phyloP scores from a whole-genome alignment of 2,888 invertebrate genomes.

The Nipponacmea schrenckii region DNA sequence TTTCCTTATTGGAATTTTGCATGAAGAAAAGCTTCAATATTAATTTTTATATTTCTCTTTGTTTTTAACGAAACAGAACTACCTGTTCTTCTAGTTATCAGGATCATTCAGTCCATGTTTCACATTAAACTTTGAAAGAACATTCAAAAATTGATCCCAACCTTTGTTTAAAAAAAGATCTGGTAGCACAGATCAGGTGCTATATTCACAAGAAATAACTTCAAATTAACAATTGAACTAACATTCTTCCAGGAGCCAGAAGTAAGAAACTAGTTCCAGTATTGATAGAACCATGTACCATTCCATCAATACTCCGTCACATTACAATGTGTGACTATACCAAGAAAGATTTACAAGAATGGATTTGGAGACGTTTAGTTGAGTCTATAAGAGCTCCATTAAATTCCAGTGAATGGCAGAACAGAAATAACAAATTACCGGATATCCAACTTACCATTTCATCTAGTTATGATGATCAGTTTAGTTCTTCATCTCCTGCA shows the following conservation, averaged over 20 bases:
- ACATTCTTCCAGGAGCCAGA: conserved; percentile 48
- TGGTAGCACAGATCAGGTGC: too few relatives aligned
- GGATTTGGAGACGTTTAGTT: conserved; percentile 83
- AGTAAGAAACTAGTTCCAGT: conserved; percentile 60
- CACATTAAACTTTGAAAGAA: too few relatives aligned
- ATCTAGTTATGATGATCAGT: background rate
- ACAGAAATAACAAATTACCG: background rate
- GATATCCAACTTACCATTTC: background rate
- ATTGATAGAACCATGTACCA: conserved; percentile 42
- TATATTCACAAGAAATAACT: too few relatives aligned
- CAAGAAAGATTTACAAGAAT: conserved; percentile 47
- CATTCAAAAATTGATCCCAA: too few relatives aligned
- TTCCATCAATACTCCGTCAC: conserved; percentile 51
- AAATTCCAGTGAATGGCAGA: conserved; percentile 55
- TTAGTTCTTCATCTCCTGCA: background rate
- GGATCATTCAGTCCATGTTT: background rate
- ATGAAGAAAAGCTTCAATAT: too few relatives aligned
- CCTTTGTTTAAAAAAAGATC: too few relatives aligned
- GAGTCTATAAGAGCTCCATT: conserved; percentile 83
- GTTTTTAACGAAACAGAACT: too few relatives aligned
- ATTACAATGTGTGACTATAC: conserved; percentile 58
- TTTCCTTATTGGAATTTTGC: background rate
- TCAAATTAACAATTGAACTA: too few relatives aligned
- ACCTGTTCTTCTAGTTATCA: too few relatives aligned
- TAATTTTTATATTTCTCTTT: too few relatives aligned